Base-by-base conservation (phyloP, 2,888 invertebrate species). In the Atrina japonica region DNA sequence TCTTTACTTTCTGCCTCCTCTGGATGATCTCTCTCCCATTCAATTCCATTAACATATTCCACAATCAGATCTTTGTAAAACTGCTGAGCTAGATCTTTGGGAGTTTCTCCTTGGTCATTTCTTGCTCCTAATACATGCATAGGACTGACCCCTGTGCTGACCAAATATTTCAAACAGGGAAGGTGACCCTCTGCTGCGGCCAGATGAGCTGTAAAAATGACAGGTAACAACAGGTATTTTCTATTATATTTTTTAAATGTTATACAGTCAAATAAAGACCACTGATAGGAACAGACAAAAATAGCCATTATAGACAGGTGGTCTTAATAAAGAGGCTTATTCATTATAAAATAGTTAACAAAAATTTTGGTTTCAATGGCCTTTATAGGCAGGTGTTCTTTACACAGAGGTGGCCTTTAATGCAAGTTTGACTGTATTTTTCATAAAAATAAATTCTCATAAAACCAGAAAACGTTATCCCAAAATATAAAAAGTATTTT, bases 51-150 rank as follows among this genome's bases (percentile, higher is more conserved):
- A 63, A 91, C 88, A 81, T 91, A 91, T 53, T 90, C 89, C 16
- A 90, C 82, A 18, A 91, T 82, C 66, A 85, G 76, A 27, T 89
- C 88, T 75, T 91, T 91, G 80, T 89, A 90, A 76, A 90, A 91
- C 81, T 89, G 90, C 68, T 90, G 88, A 14, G 90, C 89, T 53
- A 91, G 77, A 75, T 90, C 90, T 66, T 89, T 89, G 3, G 91
- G 89, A 2, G 89, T 90, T 71, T 91, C 91, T 2, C 91, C 91
- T 56, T 91, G 89, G 80, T 91, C 90, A 66, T 91, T 91, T n/a
- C 90, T 79, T 16, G 89, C 90, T 3, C 86, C 85, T 2, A 91
- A 77, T 2, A 90, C 81, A 52, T 88, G 84, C 21, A 83, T 79
- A 7, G 88, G 82, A 67, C 82, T 87, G 6, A 84, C 81, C 43